phyloP scores from a whole-genome alignment of 2,888 invertebrate species.

The Erebia epiphron region DNA sequence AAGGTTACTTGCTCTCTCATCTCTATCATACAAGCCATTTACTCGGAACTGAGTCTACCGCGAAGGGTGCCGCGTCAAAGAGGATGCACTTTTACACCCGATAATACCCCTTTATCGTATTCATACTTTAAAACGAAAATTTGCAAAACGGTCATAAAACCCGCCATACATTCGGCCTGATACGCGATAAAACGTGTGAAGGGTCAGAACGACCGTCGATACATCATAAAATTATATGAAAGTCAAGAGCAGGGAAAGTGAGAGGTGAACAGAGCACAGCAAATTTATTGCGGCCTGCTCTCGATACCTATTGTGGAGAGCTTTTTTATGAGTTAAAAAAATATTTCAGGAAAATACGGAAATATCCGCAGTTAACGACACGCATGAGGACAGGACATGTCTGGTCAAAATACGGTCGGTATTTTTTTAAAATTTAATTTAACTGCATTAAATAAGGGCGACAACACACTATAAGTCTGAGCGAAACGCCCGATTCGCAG shows the following conservation, averaged over 20 bases:
- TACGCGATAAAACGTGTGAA: constrained; percentile 76
- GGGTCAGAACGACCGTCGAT: constrained; percentile 77
- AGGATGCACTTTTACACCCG: constrained; percentile 51
- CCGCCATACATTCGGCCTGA: constrained; percentile 48
- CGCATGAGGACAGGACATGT: constrained; percentile 41
- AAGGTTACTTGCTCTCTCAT: background rate
- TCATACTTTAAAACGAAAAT: constrained; percentile 62
- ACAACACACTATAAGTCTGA: no score
- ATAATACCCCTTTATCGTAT: constrained; percentile 51
- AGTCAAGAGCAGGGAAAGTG: constrained; percentile 79
- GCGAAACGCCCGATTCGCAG: no score
- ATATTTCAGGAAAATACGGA: constrained; percentile 69
- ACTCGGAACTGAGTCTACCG: constrained; percentile 8
- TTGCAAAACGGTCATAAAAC: constrained; percentile 50
- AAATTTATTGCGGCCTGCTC: constrained; percentile 79
- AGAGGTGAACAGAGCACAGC: constrained; percentile 70
- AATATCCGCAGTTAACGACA: constrained; percentile 51
- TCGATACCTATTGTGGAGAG: constrained; percentile 77
- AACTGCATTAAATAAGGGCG: background rate
- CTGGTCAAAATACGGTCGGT: constrained; percentile 40
- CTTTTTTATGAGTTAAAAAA: constrained; percentile 66
- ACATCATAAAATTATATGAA: constrained; percentile 83
- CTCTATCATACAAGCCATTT: constrained; percentile 14
- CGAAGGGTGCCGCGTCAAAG: constrained; percentile 42
- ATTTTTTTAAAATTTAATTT: constrained; percentile 9